Evolutionary conservation across 1,140 invertebrate species (phyloP).

Genomic region (Telenomus remus): DNA sequence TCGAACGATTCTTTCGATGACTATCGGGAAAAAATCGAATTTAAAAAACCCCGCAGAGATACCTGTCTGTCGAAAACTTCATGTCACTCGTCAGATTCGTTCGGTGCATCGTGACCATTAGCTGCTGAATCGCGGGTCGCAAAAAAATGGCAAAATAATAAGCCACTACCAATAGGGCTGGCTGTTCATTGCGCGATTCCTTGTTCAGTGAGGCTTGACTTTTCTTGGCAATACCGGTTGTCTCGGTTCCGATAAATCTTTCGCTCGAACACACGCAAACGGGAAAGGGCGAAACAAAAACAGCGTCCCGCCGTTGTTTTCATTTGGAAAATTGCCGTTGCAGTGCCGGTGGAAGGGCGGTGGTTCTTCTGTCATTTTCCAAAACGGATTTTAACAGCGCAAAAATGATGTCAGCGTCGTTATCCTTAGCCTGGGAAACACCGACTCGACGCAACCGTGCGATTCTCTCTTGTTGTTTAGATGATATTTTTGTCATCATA

Average conservation of each 20-base stretch:
- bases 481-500: constrained; percentile 35
- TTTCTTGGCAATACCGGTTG: constrained; percentile 50
- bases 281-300: constrained; percentile 6
- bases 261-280: not conserved
- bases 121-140: too few species aligned
- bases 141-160: constrained; percentile 2
- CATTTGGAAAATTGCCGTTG: constrained; percentile 11
- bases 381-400: too few species aligned
- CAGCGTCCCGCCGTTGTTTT: constrained; percentile 14
- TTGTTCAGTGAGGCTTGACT: constrained; percentile 42
- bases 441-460: constrained; percentile 26
- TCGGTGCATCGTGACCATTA: too few species aligned
- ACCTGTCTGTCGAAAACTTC: too few species aligned
- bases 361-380: too few species aligned
- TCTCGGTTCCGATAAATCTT: constrained; percentile 23
- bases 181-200: constrained; percentile 18
- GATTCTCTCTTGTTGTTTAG: constrained; percentile 33
- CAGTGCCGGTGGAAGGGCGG: too few species aligned
- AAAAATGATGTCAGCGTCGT: constrained; percentile 7
- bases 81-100: too few species aligned
- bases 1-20: too few species aligned
- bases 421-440: constrained; percentile 27
- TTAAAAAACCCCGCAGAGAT: too few species aligned
- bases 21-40: too few species aligned
- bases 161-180: not conserved